phyloP scores from a whole-genome alignment of 2,797 vertebrate genomes.

The Eidolon dupreanum region DNA sequence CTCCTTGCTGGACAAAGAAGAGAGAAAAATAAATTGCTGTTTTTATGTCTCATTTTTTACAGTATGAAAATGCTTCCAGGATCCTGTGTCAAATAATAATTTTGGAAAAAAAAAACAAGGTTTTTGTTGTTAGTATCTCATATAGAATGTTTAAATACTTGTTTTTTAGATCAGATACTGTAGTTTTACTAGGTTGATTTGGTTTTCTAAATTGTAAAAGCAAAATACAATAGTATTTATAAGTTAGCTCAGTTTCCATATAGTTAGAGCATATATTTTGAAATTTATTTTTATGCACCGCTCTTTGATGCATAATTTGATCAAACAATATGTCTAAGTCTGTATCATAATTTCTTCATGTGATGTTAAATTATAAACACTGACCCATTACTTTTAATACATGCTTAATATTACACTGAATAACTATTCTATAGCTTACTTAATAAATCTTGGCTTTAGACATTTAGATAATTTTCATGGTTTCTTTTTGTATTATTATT shows the following conservation, averaged over 20 bases:
- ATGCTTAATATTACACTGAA: not conserved
- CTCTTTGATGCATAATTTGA: not conserved
- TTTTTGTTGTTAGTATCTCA: not conserved
- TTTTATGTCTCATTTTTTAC: not conserved
- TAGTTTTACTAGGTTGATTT: not conserved
- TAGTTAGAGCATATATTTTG: not conserved
- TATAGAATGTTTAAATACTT: not conserved
- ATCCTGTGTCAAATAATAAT: not conserved
- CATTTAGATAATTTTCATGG: not conserved
- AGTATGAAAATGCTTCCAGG: not conserved
- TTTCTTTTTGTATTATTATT: not conserved
- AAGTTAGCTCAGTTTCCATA: not conserved
- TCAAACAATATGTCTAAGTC: not conserved
- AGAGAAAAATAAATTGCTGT: not conserved
- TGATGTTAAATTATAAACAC: not conserved
- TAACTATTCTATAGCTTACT: not conserved
- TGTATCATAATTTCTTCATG: not conserved
- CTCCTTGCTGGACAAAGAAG: not conserved
- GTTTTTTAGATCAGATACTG: not conserved
- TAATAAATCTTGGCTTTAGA: not conserved
- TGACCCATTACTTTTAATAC: not conserved
- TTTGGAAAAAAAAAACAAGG: not conserved
- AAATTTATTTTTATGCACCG: not conserved
- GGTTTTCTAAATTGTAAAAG: slow-evolving; percentile 27
- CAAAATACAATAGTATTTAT: not conserved